Conservation (phyloP, 2,113 vertebrate genomes). For the Percina caprodes region DNA sequence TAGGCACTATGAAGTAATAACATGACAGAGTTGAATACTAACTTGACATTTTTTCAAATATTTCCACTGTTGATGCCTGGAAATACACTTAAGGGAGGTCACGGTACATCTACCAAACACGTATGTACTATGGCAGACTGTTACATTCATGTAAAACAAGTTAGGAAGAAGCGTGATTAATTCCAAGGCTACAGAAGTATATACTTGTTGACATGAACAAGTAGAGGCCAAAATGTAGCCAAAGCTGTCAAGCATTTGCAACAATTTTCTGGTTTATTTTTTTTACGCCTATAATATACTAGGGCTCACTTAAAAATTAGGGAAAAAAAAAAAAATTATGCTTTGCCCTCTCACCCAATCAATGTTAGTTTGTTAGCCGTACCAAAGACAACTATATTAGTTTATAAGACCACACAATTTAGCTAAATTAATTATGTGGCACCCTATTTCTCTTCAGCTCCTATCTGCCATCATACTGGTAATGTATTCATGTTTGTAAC, state of each 20-base stretch:
- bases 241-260: not conserved
- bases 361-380: not conserved
- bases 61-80: not conserved
- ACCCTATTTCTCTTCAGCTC: too few species aligned
- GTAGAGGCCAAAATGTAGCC: slow-evolving; percentile 3
- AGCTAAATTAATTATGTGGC: too few species aligned
- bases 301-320: not conserved
- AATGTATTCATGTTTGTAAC: not conserved
- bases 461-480: not conserved
- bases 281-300: not conserved
- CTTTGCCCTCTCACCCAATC: not conserved
- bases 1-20: slow-evolving; percentile 87
- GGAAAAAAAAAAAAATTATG: not conserved
- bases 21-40: not conserved
- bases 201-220: slow-evolving; percentile 19
- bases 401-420: too few species aligned
- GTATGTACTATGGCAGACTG: not conserved
- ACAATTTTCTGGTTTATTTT: not conserved
- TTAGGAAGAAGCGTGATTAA: slow-evolving; percentile 30
- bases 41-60: not conserved
- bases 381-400: too few species aligned
- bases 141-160: not conserved
- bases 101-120: not conserved
- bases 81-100: not conserved
- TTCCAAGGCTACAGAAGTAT: not conserved